A percentile compares a stretch with the other conserved stretches of the same genome.
Conservation (phyloP, 1,140 invertebrate species). For the Brachionus plicatilis region DNA sequence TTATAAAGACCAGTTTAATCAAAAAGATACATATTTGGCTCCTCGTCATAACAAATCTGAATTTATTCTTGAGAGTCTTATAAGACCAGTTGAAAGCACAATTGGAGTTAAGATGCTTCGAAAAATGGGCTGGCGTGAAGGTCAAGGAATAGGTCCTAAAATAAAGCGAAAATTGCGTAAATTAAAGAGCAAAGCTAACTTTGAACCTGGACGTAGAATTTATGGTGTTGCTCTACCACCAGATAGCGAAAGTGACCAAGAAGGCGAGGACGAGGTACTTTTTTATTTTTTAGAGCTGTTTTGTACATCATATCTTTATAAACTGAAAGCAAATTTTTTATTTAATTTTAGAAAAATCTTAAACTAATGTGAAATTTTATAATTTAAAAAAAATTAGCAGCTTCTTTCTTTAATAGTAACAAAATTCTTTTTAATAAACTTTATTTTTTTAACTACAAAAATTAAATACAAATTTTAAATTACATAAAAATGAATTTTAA, state of each 20-base stretch:
- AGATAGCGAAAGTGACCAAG: slow-evolving; percentile 28
- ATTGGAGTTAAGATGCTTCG: slow-evolving; percentile 81
- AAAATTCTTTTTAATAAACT: no score
- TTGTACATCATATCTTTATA: no score
- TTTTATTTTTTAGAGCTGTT: no score
- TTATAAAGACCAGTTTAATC: slow-evolving; percentile 13
- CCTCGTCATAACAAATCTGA: background rate
- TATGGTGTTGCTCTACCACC: slow-evolving; percentile 37
- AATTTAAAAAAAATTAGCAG: no score
- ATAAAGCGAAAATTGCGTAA: slow-evolving; percentile 54
- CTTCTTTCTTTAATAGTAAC: no score
- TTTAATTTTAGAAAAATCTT: no score
- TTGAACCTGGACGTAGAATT: background rate
- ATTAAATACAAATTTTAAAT: no score
- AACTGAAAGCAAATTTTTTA: no score
- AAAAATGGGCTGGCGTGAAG: slow-evolving; percentile 71
- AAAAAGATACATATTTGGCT: background rate
- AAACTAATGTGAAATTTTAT: no score
- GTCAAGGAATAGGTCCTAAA: slow-evolving; percentile 77
- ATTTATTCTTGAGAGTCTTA: background rate
- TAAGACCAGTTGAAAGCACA: slow-evolving; percentile 49
- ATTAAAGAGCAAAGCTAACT: slow-evolving; percentile 18
- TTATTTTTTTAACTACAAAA: no score
- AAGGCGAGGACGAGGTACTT: slow-evolving; percentile 56
- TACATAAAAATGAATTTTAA: no score